Base-by-base conservation (phyloP, 92 coral and sea anemone genomes). In the Porites cylindrica region DNA sequence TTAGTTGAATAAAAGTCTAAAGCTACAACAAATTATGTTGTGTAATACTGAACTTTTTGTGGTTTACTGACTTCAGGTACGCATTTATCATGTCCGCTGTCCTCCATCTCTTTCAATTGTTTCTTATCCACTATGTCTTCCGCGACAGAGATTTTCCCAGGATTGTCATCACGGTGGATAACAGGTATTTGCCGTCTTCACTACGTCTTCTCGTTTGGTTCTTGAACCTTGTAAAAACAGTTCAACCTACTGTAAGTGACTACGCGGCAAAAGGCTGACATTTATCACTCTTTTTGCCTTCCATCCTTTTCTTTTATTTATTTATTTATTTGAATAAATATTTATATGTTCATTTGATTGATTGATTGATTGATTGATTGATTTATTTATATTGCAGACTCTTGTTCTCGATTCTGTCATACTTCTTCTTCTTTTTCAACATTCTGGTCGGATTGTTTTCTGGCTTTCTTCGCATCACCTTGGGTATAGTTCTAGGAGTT, bases 361-460 rank as follows among this genome's bases (percentile, higher is more conserved):
- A 29, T 29, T 29, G 38, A 29, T 29, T 29, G 38, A 29, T 29
- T 29, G 38, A 29, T 29, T 29, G 32, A 29, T 29, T 29, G 32
- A 29, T 29, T 67, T 7, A 60, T 18, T 38, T 21, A 16, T 53
- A 63, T 43, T 77, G 90, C 95, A 80, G 82, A 18, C 98, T 90
- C 66, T 60, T 89, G 8, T 86, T 69, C 72, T 89, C 77, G 79
- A 89, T 93, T 72, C 69, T 88, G 58, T 83, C 96, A 6, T 95
- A 69, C 73, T 91, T 95, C 89, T 88, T 93, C 58, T 95, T 93
- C 94, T 95, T 95, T 87, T 88, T 83, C 70, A 93, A 95, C 85
- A 84, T 95, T 78, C 66, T 95, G 63, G 90, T 95, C 43, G 98
- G 98, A 12, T 0, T 87, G 10, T 47, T 90, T 74, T 88, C 96